A percentile compares a stretch with the other conserved stretches of the same genome.
These are phyloP conservation scores for Beroe ovata DNA, from an alignment of 37 sponge, comb jelly and placozoan genomes.

Conservation along the genomic window DNA sequence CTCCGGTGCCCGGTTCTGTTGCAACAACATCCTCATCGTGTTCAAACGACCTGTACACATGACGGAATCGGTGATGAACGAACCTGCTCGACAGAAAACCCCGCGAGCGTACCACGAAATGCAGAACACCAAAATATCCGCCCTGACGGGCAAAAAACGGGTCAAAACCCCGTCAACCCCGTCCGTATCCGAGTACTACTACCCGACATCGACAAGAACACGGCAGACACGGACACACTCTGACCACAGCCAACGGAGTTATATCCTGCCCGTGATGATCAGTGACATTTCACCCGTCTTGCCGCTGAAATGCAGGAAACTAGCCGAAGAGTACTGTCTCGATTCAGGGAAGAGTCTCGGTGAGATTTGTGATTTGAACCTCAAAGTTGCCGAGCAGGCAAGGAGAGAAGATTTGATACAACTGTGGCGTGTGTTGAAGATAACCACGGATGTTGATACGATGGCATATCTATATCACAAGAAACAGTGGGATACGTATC, in stretches of 20 bases:
- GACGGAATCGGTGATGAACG: neutral
- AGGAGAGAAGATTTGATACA: constrained; percentile 18
- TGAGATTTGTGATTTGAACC: constrained; percentile 43
- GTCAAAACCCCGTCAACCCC: constrained; percentile 60
- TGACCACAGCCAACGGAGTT: neutral
- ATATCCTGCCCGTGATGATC: constrained; percentile 12
- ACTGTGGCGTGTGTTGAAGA: constrained; percentile 56
- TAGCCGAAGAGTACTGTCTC: neutral
- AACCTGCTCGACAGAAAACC: constrained; percentile 58
- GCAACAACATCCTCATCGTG: constrained; percentile 66
- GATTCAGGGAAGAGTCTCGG: constrained; percentile 23
- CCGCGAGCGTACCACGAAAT: constrained; percentile 34
- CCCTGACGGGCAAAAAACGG: constrained; percentile 36
- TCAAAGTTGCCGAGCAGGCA: neutral
- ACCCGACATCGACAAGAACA: neutral
- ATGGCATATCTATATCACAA: neutral
- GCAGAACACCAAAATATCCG: neutral
- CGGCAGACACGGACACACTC: constrained; percentile 36
- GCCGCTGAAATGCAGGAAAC: neutral
- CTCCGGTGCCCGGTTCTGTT: constrained; percentile 85
- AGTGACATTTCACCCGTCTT: constrained; percentile 3
- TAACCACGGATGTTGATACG: constrained; percentile 1
- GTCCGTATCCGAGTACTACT: constrained; percentile 60
- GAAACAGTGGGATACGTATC: constrained; percentile 42
- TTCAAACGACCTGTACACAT: constrained; percentile 6